Evolutionary conservation across 2,113 vertebrate genomes (phyloP).

Genomic region (Channa argus): DNA sequence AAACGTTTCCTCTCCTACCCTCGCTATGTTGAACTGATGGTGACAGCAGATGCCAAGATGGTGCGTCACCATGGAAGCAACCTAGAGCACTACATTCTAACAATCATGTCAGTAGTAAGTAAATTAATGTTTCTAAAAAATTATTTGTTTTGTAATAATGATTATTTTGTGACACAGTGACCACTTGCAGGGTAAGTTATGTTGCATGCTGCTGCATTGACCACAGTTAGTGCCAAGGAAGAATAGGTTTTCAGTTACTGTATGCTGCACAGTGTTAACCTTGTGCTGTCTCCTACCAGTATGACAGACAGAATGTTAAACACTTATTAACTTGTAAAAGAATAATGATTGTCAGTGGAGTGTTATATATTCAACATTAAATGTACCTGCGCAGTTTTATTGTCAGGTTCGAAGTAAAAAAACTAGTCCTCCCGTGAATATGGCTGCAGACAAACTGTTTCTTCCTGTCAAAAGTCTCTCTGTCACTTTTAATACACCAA

Average conservation of each 20-base stretch:
- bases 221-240: constrained; percentile 3
- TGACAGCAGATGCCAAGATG: constrained; percentile 95
- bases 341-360: constrained; percentile 69
- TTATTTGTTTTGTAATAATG: constrained; percentile 3
- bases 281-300: constrained; percentile 8
- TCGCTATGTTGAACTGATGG: constrained; percentile 98
- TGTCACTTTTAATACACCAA: background rate
- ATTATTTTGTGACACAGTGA: background rate
- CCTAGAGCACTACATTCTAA: constrained; percentile 95
- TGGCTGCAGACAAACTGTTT: constrained; percentile 1
- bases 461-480: background rate
- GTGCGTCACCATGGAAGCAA: constrained; percentile 90
- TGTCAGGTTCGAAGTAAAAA: background rate
- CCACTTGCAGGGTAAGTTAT: too few species aligned
- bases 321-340: constrained; percentile 56
- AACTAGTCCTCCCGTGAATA: background rate
- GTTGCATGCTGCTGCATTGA: too few species aligned
- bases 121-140: constrained; percentile 76
- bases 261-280: constrained; percentile 24
- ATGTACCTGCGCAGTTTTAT: constrained; percentile 7
- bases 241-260: constrained; percentile 25
- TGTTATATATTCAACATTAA: constrained; percentile 31
- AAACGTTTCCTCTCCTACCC: constrained; percentile 97
- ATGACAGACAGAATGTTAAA: constrained; percentile 8
- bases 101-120: constrained; percentile 99